phyloP scores from a whole-genome alignment of 2,797 vertebrate species.

The Menidia menidia region DNA sequence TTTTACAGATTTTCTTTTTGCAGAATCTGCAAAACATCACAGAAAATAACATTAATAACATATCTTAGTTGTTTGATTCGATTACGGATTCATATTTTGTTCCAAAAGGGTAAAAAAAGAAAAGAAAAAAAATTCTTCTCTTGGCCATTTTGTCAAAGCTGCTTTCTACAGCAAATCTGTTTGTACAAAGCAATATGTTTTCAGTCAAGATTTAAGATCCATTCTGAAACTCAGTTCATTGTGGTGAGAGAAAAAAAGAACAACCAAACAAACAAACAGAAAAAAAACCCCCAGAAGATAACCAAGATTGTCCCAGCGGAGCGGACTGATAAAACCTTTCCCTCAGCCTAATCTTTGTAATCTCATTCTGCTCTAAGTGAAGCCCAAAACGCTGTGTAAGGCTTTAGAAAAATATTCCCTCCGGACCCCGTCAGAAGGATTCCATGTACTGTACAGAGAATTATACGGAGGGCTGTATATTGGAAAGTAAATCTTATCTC shows the following conservation, averaged over 20 bases:
- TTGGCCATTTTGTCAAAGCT: slow-evolving; percentile 17
- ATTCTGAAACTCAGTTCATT: slow-evolving; percentile 50
- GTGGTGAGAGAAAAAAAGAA: slow-evolving; percentile 22
- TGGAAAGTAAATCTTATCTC: slow-evolving; percentile 40
- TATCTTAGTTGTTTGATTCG: neutral
- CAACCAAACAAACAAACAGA: too few relatives aligned
- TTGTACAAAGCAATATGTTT: slow-evolving; percentile 22
- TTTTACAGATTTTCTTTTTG: too few relatives aligned
- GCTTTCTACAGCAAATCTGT: slow-evolving; percentile 22
- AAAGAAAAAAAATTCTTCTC: neutral
- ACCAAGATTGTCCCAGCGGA: slow-evolving; percentile 26
- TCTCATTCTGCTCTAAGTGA: slow-evolving; percentile 40
- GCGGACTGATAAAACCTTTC: slow-evolving; percentile 41
- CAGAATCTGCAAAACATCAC: too few relatives aligned
- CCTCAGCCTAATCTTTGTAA: slow-evolving; percentile 49
- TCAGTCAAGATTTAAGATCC: slow-evolving; percentile 50
- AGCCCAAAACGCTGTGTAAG: slow-evolving; percentile 35
- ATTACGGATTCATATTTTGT: slow-evolving; percentile 9
- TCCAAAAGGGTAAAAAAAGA: neutral
- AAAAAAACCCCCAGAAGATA: slow-evolving; percentile 31
- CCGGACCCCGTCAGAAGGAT: slow-evolving; percentile 13
- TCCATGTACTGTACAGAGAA: slow-evolving; percentile 29
- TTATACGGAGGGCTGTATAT: slow-evolving; percentile 17
- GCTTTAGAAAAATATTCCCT: slow-evolving; percentile 40
- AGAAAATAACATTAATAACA: too few relatives aligned